Evolutionary conservation across 2,113 vertebrate genomes (phyloP), one percentile per base, ranked within the genome.

Genomic region (Cephalopterus ornatus): DNA sequence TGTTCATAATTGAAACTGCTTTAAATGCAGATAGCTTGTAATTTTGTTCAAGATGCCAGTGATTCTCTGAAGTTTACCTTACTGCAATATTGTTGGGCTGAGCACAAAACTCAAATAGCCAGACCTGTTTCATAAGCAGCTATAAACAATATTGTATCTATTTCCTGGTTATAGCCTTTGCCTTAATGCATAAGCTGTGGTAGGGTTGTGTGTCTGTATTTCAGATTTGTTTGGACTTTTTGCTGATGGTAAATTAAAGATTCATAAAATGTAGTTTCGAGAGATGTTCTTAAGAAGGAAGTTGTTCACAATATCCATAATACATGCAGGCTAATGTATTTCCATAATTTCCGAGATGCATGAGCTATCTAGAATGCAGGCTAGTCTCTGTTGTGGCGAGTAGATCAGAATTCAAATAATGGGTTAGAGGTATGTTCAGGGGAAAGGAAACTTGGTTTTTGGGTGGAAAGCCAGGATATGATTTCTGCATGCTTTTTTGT

Each of bases 101-200:
- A 72, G 67, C 56, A 44, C 56, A 80, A 94, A 92, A 86, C n/a
- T 65, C 49, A 46, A 49, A 35, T 42, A 94, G 50, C 88, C 44
- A 37, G 22, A 85, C 46, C 16, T 79, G 82, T 74, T 94, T 90
- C 46, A 37, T 72, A 77, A 91, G 92, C 62, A 58, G 76, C 85
- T 94, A n/a, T 90, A 77, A 93, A 90, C 76, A 89, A 62, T 72
- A 53, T 66, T 85, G 53, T 91, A 44, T 44, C 90, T 80, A 65
- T 88, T 86, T 96, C 47, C 82, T 93, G 70, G 90, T 95, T 74
- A 80, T 93, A 90, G 94, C 86, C 50, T 79, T 89, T 95, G 96
- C 96, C 95, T 96, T 97, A 96, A 93, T 88, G 59, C 44, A 65
- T 66, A 35, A 47, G 83, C 30, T 65, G 9, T 27, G 44, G 46